These are phyloP conservation scores for Sphaerophoria taeniata DNA, from an alignment of 2,888 invertebrate genomes.

Conservation along the genomic window DNA sequence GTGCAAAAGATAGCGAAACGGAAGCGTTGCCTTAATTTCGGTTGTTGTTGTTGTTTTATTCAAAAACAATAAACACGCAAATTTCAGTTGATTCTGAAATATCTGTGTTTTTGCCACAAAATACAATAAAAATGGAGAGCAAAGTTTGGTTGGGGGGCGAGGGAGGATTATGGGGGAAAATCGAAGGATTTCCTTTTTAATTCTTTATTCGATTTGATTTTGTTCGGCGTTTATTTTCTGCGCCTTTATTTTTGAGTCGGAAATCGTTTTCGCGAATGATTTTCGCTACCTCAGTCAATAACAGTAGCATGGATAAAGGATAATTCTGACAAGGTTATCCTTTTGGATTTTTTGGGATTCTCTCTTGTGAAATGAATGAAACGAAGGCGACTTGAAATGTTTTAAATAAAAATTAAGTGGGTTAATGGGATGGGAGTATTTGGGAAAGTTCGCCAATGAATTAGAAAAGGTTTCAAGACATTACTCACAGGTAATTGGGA, in stretches of 20 bases:
- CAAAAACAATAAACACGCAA: slow-evolving; percentile 70
- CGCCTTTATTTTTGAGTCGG: slow-evolving; percentile 41
- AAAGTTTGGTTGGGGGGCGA: not conserved
- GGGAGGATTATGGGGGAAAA: slow-evolving; percentile 22
- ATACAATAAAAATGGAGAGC: slow-evolving; percentile 4
- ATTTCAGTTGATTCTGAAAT: slow-evolving; percentile 50
- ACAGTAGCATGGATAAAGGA: not conserved
- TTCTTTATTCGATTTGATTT: slow-evolving; percentile 36
- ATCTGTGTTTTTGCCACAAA: slow-evolving; percentile 2
- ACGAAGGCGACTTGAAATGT: slow-evolving; percentile 35
- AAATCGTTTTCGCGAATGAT: slow-evolving; percentile 66
- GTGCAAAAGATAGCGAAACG: slow-evolving; percentile 3
- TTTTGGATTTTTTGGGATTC: not conserved
- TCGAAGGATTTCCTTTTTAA: slow-evolving; percentile 66
- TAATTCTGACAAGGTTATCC: not conserved
- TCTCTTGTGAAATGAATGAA: slow-evolving; percentile 2
- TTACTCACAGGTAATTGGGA: slow-evolving; percentile 23
- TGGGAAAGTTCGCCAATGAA: slow-evolving; percentile 51
- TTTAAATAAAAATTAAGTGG: slow-evolving; percentile 62
- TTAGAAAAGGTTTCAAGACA: slow-evolving; percentile 41
- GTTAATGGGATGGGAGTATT: slow-evolving; percentile 42
- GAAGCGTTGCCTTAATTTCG: slow-evolving; percentile 16
- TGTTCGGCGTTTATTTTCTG: not conserved
- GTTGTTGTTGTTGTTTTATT: slow-evolving; percentile 13
- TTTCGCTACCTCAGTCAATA: slow-evolving; percentile 11